phyloP scores from a whole-genome alignment of 2,888 invertebrate species.

The Acheta domesticus region DNA sequence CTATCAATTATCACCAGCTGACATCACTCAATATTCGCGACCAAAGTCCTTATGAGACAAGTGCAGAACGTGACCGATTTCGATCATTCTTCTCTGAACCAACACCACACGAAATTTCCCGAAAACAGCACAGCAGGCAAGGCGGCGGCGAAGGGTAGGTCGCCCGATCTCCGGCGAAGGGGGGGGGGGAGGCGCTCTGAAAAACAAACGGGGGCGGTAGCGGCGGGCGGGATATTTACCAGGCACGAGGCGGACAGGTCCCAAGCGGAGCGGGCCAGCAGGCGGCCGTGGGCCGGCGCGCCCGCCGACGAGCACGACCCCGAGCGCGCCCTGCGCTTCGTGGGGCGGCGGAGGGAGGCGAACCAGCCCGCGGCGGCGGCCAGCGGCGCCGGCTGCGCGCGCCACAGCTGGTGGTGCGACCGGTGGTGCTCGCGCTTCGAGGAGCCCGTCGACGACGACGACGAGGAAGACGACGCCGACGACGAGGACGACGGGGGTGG shows the following conservation, averaged over 20 bases:
- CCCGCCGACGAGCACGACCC: constrained; percentile 43
- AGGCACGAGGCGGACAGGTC: constrained; percentile 60
- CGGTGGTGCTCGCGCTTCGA: constrained; percentile 1
- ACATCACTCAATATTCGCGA: too few species aligned
- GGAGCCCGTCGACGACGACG: constrained; percentile 21
- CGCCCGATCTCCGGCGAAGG: too few species aligned
- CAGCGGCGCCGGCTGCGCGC: constrained; percentile 36
- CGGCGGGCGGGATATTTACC: constrained; percentile 19
- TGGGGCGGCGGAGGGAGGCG: constrained; percentile 66
- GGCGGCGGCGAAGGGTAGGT: too few species aligned
- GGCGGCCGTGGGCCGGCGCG: constrained; percentile 35
- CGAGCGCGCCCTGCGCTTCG: constrained; percentile 48
- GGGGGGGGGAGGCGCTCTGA: background rate
- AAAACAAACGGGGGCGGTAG: background rate
- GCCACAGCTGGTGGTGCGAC: constrained; percentile 21
- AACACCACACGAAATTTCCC: too few species aligned
- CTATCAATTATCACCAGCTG: too few species aligned
- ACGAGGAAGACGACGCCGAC: constrained; percentile 22
- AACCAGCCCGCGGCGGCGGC: constrained; percentile 71
- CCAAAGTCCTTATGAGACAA: too few species aligned
- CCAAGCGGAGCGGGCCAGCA: constrained; percentile 54
- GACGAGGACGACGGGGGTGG: constrained; percentile 18
- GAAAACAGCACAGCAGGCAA: too few species aligned
- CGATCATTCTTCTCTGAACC: too few species aligned
- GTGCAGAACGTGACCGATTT: too few species aligned